Evolutionary conservation across 2,888 invertebrate species (phyloP).

Genomic region (Netelia inedita): DNA sequence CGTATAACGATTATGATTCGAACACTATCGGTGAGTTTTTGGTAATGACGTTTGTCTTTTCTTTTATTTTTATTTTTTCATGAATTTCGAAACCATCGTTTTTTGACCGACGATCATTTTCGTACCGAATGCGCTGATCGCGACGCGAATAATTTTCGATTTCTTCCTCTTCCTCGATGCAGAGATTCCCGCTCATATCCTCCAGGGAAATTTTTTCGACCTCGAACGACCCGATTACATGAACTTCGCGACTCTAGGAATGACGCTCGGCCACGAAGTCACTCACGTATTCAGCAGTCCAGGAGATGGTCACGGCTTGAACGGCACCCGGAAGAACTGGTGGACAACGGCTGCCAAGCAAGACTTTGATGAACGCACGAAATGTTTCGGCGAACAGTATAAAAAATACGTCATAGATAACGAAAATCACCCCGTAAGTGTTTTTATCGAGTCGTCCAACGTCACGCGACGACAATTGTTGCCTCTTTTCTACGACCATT

Average conservation of each 20-base stretch:
- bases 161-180: conserved; percentile 69
- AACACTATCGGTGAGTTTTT: conserved; percentile 87
- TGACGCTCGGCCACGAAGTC: conserved; percentile 96
- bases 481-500: too few species aligned
- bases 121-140: not conserved
- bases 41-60: conserved; percentile 19
- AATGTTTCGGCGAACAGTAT: conserved; percentile 97
- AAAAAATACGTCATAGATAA: conserved; percentile 94
- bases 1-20: conserved; percentile 86
- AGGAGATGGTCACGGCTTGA: conserved; percentile 96
- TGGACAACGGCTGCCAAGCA: conserved; percentile 94
- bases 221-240: conserved; percentile 95
- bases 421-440: conserved; percentile 90
- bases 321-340: conserved; percentile 97
- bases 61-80: not conserved
- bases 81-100: not conserved
- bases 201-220: conserved; percentile 96
- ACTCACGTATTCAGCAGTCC: conserved; percentile 95
- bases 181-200: conserved; percentile 97
- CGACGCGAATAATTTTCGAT: too few species aligned
- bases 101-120: not conserved
- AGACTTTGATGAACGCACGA: conserved; percentile 93
- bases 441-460: conserved; percentile 67
- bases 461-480: conserved; percentile 63
- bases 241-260: conserved; percentile 97